Percentiles rank a stretch among this genome's conserved stretches.
Conservation (phyloP, 2,888 invertebrate genomes). For the Watsonalla binaria region DNA sequence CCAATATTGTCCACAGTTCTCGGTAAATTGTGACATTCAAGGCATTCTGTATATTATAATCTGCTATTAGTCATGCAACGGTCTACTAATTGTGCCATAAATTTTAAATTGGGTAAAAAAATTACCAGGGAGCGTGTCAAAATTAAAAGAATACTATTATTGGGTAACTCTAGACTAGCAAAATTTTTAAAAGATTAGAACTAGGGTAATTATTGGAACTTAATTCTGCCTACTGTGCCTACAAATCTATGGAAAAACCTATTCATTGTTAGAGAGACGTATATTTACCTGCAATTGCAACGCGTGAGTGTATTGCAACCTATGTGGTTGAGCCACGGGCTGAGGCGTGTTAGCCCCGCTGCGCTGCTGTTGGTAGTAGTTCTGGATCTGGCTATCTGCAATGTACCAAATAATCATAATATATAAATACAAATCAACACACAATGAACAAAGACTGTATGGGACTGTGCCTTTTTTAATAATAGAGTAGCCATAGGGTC, state of each 20-base stretch:
- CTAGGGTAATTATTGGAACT: no score
- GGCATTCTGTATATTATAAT: no score
- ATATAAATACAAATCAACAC: background rate
- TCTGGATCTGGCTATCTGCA: slow-evolving; percentile 43
- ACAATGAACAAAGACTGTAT: background rate
- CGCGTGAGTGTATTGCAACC: slow-evolving; percentile 59
- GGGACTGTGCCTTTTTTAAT: no score
- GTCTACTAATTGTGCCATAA: no score
- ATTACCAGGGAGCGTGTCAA: background rate
- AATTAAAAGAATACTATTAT: background rate
- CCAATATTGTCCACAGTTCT: no score
- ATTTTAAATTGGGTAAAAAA: no score
- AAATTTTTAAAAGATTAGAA: no score
- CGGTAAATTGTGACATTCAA: no score
- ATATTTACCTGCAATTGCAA: slow-evolving; percentile 52
- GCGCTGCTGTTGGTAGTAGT: slow-evolving; percentile 44
- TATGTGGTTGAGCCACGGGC: slow-evolving; percentile 42
- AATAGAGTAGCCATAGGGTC: no score
- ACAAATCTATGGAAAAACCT: background rate
- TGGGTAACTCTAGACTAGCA: no score
- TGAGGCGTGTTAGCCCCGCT: slow-evolving; percentile 43
- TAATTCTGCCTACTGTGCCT: no score
- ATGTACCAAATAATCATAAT: background rate
- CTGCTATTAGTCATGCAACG: no score
- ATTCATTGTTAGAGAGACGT: background rate